phyloP scores from a whole-genome alignment of 1,140 invertebrate species.

The Muscidifurax raptorellus region DNA sequence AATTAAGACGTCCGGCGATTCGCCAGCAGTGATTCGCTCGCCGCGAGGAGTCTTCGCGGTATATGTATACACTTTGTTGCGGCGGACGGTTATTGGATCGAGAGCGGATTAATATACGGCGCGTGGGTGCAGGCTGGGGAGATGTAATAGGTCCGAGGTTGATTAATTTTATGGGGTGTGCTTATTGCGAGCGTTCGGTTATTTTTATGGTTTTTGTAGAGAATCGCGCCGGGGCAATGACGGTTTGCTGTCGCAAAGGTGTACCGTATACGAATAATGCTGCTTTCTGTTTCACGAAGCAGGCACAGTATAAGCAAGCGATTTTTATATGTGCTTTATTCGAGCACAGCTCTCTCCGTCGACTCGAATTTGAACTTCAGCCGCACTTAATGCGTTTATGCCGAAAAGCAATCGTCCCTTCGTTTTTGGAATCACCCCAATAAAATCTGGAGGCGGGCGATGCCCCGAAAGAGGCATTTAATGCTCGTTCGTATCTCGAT shows the following conservation, averaged over 20 bases:
- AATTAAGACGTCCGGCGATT: conserved; percentile 66
- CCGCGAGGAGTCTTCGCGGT: not conserved
- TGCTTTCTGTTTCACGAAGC: too few relatives aligned
- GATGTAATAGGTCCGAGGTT: not conserved
- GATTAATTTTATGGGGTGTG: too few relatives aligned
- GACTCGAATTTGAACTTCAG: conserved; percentile 12
- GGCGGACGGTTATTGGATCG: not conserved
- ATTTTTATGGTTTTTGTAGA: too few relatives aligned
- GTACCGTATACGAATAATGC: too few relatives aligned
- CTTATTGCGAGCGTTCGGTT: too few relatives aligned
- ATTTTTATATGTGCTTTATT: conserved; percentile 3
- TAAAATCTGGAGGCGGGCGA: conserved; percentile 13
- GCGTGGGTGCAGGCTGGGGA: not conserved
- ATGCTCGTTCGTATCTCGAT: not conserved
- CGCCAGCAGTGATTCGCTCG: conserved; percentile 29
- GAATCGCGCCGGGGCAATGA: too few relatives aligned
- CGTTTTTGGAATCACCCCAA: conserved; percentile 3
- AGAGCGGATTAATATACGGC: not conserved
- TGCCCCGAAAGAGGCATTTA: not conserved
- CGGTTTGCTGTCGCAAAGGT: too few relatives aligned
- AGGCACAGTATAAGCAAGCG: too few relatives aligned
- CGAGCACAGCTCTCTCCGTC: not conserved
- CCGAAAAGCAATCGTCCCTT: not conserved
- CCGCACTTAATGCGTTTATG: not conserved
- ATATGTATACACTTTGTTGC: not conserved